Evolutionary conservation across 2,888 invertebrate species (phyloP).

Genomic region (Lordiphosa fenestrarum): DNA sequence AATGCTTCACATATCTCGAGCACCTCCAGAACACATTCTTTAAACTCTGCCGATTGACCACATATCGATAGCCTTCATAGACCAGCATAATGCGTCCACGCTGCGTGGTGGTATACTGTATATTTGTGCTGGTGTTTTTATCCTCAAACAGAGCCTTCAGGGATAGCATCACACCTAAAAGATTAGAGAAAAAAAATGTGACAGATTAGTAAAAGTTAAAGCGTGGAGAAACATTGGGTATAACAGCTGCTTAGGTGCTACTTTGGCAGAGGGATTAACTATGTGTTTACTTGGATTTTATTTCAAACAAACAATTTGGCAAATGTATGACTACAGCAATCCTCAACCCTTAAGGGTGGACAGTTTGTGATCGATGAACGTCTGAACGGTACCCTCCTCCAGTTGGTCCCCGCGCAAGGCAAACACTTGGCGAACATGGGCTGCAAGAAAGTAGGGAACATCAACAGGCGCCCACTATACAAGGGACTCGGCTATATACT

Average conservation of each 20-base stretch:
- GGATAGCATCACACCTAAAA: conserved; percentile 56
- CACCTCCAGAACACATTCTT: conserved; percentile 81
- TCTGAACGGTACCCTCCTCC: conserved; percentile 58
- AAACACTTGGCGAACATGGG: conserved; percentile 79
- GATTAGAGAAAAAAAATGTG: background rate
- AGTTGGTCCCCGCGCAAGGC: conserved; percentile 72
- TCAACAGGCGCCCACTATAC: background rate
- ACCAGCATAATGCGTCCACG: conserved; percentile 80
- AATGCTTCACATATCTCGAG: conserved; percentile 79
- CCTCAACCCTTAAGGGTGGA: conserved; percentile 42
- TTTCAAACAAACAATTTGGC: conserved; percentile 46
- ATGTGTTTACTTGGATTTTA: conserved; percentile 41
- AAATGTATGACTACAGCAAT: conserved; percentile 12
- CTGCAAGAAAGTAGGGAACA: conserved; percentile 48
- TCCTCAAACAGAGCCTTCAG: conserved; percentile 75
- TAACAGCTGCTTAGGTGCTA: conserved; percentile 9
- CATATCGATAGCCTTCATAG: conserved; percentile 80
- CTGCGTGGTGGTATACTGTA: conserved; percentile 80
- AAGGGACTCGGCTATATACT: conserved; percentile 62
- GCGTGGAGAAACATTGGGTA: background rate
- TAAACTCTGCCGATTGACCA: conserved; percentile 79
- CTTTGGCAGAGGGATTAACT: conserved; percentile 15
- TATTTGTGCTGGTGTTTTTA: conserved; percentile 68
- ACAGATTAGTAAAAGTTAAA: conserved; percentile 8
- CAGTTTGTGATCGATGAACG: conserved; percentile 75